These are phyloP conservation scores for Rhimphoctona megacephalus DNA, from an alignment of 2,888 invertebrate genomes.

Conservation along the genomic window DNA sequence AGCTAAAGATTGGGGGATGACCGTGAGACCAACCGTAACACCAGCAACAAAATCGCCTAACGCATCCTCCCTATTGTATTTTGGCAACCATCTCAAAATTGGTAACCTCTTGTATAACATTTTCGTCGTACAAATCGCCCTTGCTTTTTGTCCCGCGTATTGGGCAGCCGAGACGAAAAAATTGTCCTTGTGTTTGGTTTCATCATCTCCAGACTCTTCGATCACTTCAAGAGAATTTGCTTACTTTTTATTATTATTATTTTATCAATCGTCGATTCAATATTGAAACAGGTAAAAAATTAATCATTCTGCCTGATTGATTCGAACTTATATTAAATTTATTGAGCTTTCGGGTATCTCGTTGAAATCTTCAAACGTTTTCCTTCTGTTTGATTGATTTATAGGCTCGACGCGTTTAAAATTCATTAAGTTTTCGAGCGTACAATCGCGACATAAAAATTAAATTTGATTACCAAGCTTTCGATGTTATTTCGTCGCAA, in stretches of 20 bases:
- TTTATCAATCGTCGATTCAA: not conserved
- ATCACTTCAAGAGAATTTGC: conserved; percentile 77
- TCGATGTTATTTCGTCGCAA: not conserved
- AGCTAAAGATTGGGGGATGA: conserved; percentile 95
- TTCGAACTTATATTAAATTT: not conserved
- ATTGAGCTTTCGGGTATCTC: not conserved
- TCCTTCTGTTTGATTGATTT: not conserved
- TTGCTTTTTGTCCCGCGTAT: conserved; percentile 85
- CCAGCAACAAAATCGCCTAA: conserved; percentile 96
- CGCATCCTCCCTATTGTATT: conserved; percentile 90
- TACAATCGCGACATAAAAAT: not conserved
- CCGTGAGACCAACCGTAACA: conserved; percentile 96
- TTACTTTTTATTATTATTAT: not conserved
- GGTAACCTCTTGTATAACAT: conserved; percentile 91
- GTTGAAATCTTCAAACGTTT: not conserved
- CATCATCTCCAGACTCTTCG: conserved; percentile 80
- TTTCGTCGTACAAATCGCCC: conserved; percentile 88
- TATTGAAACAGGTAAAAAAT: conserved; percentile 25
- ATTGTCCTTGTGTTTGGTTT: conserved; percentile 77
- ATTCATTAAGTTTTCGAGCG: not conserved
- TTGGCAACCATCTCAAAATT: conserved; percentile 91
- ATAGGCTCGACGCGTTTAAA: not conserved
- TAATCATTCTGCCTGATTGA: not conserved
- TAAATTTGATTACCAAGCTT: not conserved
- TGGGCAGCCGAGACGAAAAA: conserved; percentile 80